Evolutionary conservation across 1,140 invertebrate species (phyloP).

Genomic region (Protaetia brevitarsis): DNA sequence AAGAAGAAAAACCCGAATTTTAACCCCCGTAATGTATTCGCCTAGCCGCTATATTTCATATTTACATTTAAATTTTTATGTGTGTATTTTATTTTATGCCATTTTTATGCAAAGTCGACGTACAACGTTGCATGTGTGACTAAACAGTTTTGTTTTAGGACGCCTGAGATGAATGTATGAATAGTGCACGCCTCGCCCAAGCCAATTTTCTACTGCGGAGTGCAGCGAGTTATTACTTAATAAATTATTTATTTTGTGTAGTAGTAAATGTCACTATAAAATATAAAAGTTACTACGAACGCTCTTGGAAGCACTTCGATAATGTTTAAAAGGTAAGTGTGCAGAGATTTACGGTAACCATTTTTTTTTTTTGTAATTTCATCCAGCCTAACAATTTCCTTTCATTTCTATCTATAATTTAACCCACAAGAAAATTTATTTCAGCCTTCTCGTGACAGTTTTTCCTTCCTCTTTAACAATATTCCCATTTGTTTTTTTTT

Average conservation of each 20-base stretch:
- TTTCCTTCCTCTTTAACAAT: background rate
- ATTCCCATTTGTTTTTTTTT: background rate
- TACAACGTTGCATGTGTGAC: background rate
- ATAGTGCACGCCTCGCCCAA: background rate
- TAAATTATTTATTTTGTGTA: background rate
- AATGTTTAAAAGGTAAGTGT: no score
- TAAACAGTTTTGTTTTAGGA: constrained; percentile 2
- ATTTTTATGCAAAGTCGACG: background rate
- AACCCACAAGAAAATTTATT: background rate
- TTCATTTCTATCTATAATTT: no score
- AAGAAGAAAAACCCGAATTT: background rate
- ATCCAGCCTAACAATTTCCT: no score
- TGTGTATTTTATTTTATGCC: constrained; percentile 10
- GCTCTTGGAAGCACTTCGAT: background rate
- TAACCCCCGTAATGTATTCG: background rate
- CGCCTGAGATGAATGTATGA: background rate
- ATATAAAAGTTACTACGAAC: background rate
- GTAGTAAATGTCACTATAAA: background rate
- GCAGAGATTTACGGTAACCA: no score
- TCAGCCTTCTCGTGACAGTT: background rate
- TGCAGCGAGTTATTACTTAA: background rate
- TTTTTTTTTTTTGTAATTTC: no score
- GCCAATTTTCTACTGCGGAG: background rate
- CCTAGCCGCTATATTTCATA: background rate
- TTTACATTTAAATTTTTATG: constrained; percentile 17